phyloP scores from a whole-genome alignment of 2,797 vertebrate species.

The Gadopsis marmoratus region DNA sequence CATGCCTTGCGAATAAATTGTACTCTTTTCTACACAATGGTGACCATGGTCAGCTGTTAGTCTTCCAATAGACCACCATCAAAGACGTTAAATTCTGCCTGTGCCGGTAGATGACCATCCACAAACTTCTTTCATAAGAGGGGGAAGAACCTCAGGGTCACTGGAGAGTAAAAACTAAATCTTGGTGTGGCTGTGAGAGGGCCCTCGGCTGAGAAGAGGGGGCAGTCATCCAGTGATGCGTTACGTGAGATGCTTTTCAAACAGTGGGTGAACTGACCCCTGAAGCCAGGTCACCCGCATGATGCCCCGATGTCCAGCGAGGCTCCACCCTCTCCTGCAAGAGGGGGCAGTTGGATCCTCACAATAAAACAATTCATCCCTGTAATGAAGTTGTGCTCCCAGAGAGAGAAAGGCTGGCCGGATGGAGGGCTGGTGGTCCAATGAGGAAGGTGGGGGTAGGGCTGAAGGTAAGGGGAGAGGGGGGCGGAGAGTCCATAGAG shows the following conservation, averaged over 20 bases:
- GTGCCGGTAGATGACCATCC: constrained; percentile 42
- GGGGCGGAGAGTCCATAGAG: constrained; percentile 60
- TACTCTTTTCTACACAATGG: constrained; percentile 40
- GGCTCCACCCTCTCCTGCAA: constrained; percentile 67
- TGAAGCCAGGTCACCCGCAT: constrained; percentile 78
- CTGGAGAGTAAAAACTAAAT: constrained; percentile 15
- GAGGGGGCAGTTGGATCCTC: constrained; percentile 67
- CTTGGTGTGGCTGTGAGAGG: constrained; percentile 48
- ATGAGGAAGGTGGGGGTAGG: constrained; percentile 55
- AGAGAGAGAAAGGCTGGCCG: constrained; percentile 65
- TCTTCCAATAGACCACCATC: constrained; percentile 54
- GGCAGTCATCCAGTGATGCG: constrained; percentile 69
- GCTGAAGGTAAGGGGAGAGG: constrained; percentile 40
- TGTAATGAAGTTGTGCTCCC: constrained; percentile 83
- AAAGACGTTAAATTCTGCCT: constrained; percentile 36
- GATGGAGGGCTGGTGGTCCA: constrained; percentile 57
- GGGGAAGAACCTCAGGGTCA: constrained; percentile 23
- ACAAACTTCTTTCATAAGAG: constrained; percentile 44
- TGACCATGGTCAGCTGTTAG: constrained; percentile 39
- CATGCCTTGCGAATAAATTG: constrained; percentile 18
- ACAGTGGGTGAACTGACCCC: constrained; percentile 82
- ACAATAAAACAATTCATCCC: constrained; percentile 87
- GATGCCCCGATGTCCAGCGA: constrained; percentile 78
- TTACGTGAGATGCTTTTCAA: constrained; percentile 82
- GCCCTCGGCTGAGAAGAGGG: constrained; percentile 50